Conservation (phyloP, 2,888 invertebrate genomes). For the Epistrophe grossulariae region DNA sequence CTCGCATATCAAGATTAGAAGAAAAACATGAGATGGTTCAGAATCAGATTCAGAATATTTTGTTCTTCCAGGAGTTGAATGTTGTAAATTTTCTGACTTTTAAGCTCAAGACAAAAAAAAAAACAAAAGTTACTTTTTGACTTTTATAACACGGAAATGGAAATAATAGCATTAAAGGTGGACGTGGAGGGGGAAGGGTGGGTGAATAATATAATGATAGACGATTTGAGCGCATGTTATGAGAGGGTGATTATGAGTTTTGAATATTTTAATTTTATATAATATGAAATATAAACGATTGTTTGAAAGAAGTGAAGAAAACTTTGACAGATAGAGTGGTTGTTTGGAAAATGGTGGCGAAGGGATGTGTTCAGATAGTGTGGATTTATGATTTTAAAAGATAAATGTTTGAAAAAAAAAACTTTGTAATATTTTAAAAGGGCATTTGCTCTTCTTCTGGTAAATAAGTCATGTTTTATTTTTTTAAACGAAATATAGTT, state of each 20-base stretch:
- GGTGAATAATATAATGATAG: not conserved
- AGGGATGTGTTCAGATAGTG: conserved; percentile 1
- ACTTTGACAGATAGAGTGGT: not conserved
- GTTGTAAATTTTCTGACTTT: conserved; percentile 55
- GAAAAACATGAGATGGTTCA: conserved; percentile 59
- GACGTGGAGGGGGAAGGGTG: not conserved
- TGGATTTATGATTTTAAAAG: conserved; percentile 16
- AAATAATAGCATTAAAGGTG: no score
- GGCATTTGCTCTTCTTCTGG: not conserved
- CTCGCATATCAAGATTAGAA: conserved; percentile 69
- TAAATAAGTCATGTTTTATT: not conserved
- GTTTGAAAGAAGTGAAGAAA: conserved; percentile 10
- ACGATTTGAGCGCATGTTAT: conserved; percentile 14
- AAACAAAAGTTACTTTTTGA: conserved; percentile 38
- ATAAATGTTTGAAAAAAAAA: not conserved
- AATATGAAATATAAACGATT: conserved; percentile 33
- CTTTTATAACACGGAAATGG: conserved; percentile 24
- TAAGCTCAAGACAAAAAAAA: conserved; percentile 30
- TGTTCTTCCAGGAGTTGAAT: not conserved
- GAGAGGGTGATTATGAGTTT: conserved; percentile 37
- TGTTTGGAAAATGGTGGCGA: not conserved
- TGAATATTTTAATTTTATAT: conserved; percentile 38
- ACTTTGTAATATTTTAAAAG: not conserved
- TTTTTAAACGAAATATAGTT: not conserved
- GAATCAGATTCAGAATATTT: not conserved